phyloP scores from a whole-genome alignment of 2,113 vertebrate genomes.

The Corydoras sp. region DNA sequence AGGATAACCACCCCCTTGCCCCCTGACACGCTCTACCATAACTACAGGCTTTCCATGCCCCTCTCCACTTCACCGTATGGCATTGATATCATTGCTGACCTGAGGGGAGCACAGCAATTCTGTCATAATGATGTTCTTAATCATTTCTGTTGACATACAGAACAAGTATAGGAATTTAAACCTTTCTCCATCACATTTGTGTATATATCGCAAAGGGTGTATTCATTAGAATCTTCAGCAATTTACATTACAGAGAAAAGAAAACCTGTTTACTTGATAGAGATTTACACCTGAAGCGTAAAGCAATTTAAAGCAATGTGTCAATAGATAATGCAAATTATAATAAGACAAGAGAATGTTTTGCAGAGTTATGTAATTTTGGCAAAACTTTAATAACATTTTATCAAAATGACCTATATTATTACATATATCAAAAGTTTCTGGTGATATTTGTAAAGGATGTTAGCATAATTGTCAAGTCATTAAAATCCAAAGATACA shows the following conservation, averaged over 20 bases:
- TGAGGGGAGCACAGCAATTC: constrained; percentile 10
- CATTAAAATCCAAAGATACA: too few relatives aligned
- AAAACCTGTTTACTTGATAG: background rate
- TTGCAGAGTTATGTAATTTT: too few relatives aligned
- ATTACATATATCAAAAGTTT: too few relatives aligned
- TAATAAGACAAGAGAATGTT: background rate
- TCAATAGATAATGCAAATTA: background rate
- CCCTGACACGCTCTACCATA: constrained; percentile 22
- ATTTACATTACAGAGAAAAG: background rate
- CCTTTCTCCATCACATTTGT: background rate
- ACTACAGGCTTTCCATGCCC: constrained; percentile 20
- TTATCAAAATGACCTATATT: too few relatives aligned
- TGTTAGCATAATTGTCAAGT: too few relatives aligned
- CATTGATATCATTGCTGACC: constrained; percentile 19
- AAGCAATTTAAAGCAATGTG: background rate
- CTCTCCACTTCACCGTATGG: constrained; percentile 25
- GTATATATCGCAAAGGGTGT: background rate
- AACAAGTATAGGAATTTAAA: too few relatives aligned
- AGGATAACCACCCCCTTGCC: constrained; percentile 19
- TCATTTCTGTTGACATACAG: too few relatives aligned
- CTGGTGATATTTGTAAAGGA: too few relatives aligned
- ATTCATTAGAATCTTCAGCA: background rate
- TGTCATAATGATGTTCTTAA: background rate
- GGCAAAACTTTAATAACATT: too few relatives aligned
- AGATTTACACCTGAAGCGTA: background rate